Evolutionary conservation across 1,140 invertebrate species (phyloP), one percentile per base, ranked within the genome.

Genomic region (Plodia interpunctella): DNA sequence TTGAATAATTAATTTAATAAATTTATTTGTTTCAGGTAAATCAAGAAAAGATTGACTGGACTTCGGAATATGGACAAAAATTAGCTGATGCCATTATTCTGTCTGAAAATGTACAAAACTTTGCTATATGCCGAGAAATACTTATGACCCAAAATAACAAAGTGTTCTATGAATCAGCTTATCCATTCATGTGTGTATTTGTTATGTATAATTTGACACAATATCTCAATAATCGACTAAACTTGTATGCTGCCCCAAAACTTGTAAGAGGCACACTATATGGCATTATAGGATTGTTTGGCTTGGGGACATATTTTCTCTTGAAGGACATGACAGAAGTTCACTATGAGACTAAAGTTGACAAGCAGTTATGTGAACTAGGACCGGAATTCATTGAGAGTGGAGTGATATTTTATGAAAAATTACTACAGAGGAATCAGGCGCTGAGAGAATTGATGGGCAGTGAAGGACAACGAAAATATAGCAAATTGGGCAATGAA

Each of bases 121-220:
- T 95, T 90, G 95, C 92, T 10, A 92, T 97, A 19, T 95, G 94
- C 55, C 90, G 93, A 60, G 93, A 96, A 88, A 91, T 97, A 49
- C 75, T 93, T 55, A 90, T 91, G 74, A 78, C 90, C 10, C 83
- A 93, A 55, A 92, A 91, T 8, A 76, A 91, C 52, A 90, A 92
- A 65, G 68, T 93, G 6, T 72, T 91, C 13, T 72, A 91, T 49
- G 91, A 92, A 68, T 91, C 90, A 2, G 53, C 87, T 4, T 91
- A 90, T 69, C 90, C 88, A 59, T 79, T 88, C 58, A 13, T 78
- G 0, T 78, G 82, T 44, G 72, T 93, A 55, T 66, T 92, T 28
- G 70, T 79, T 51, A 78, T 83, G 2, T 94, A 92, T 73, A 88
- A 80, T 25, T n/a, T 91, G 6, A 84, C 90, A 6, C 79, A 80